Conservation (phyloP, 2,797 vertebrate species). For the Macropodus opercularis region DNA sequence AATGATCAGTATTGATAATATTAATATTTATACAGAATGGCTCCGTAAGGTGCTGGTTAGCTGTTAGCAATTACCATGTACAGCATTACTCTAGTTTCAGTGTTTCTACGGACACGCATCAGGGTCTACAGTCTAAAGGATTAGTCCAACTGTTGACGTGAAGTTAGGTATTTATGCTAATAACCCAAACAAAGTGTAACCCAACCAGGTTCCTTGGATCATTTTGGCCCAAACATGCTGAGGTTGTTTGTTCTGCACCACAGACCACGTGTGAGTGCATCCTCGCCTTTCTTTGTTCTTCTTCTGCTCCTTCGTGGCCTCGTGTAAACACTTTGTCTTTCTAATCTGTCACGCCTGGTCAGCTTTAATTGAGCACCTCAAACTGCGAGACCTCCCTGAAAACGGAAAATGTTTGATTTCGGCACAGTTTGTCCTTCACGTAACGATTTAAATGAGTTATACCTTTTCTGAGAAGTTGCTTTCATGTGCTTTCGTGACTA, state of each 20-base stretch:
- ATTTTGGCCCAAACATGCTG: not conserved
- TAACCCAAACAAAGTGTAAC: not conserved
- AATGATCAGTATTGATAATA: no score
- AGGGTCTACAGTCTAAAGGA: not conserved
- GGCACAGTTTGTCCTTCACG: conserved; percentile 1
- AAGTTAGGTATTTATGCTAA: not conserved
- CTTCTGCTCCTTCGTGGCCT: conserved; percentile 39
- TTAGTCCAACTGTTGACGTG: not conserved
- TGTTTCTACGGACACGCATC: not conserved
- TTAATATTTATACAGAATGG: no score
- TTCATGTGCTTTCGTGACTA: conserved; percentile 20
- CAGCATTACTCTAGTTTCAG: no score
- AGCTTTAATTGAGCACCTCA: conserved; percentile 14
- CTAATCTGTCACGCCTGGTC: no score
- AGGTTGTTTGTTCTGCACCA: not conserved
- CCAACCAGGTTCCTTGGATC: not conserved
- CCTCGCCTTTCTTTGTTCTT: not conserved
- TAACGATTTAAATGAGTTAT: not conserved
- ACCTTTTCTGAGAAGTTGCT: not conserved
- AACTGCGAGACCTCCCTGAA: not conserved
- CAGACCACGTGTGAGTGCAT: not conserved
- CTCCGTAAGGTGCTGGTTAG: no score
- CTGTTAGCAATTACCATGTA: no score
- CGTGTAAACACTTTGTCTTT: conserved; percentile 33
- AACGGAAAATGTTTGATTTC: not conserved